Evolutionary conservation across 1,140 invertebrate genomes (phyloP), one percentile per base, ranked within the genome.

Genomic region (Cotesia glomerata): DNA sequence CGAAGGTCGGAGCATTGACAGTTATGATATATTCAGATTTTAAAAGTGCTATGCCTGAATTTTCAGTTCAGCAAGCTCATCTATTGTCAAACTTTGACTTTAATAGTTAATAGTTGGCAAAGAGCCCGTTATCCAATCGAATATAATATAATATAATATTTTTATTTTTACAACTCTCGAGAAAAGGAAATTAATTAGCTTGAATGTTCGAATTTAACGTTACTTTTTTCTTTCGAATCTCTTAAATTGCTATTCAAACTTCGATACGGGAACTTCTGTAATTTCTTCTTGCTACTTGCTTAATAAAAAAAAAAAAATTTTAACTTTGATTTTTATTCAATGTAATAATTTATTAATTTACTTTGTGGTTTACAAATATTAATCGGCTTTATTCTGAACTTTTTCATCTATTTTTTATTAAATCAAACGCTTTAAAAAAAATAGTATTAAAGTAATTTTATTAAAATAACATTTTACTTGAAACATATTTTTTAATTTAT

Each of bases 21-120:
- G 39, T 45, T 45, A 45, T 45, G 11, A 45, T 45, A 69, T 69
- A 61, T 62, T 64, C 65, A 56, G 51, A 64, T 71, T 32, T 54
- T 58, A 32, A 39, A 65, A 56, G 35, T 32, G 26, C 26, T 26
- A 26, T 26, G 32, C 62, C 16, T 71, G 62, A 71, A 71, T 64
- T 52, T 71, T 58, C 13, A 45, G 56, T 26, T 68, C 34, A 52
- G 66, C 34, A 58, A 68, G 58, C 68, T 69, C 56, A 68, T 69
- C 54, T 59, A 69, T 69, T 62, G 16, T 18, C 56, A 69, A 69
- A 69, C 56, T 69, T 71, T 71, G 59, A 64, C 52, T 51, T 64
- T 52, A 34, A 51, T n/a, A 49, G 45, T 64, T 52, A 34, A 51
- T n/a, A 49, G 45, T 63, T 71, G 61, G 61, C 7, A 14, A 51